Percentiles rank a stretch among this genome's conserved stretches.
Evolutionary conservation across 1,140 invertebrate species (phyloP).

Genomic region (Zaprionus vittiger): DNA sequence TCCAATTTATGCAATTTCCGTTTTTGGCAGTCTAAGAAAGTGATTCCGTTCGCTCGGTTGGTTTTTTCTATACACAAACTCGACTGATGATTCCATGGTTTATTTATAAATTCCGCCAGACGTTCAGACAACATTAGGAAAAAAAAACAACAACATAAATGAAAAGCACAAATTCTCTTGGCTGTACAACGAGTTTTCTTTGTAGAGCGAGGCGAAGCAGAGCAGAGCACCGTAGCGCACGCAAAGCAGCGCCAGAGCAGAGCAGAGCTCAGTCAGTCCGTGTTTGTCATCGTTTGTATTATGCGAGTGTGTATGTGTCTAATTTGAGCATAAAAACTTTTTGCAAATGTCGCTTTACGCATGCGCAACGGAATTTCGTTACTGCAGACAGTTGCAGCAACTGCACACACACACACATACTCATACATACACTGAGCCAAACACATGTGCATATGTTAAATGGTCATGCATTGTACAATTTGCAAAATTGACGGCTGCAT

Average conservation of each 20-base stretch:
- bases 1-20: constrained; percentile 57
- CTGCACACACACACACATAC: not conserved
- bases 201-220: constrained; percentile 17
- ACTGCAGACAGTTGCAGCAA: not conserved
- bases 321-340: constrained; percentile 20
- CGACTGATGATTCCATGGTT: constrained; percentile 80
- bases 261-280: constrained; percentile 6
- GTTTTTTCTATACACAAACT: constrained; percentile 28
- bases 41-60: constrained; percentile 14
- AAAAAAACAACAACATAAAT: constrained; percentile 22
- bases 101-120: constrained; percentile 78
- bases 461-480: constrained; percentile 41
- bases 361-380: constrained; percentile 38
- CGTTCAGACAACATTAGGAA: constrained; percentile 40
- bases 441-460: constrained; percentile 8
- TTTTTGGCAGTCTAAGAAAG: constrained; percentile 30
- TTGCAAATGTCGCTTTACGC: constrained; percentile 44
- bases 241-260: not conserved
- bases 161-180: constrained; percentile 23
- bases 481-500: constrained; percentile 46
- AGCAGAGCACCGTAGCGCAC: not conserved
- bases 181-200: constrained; percentile 24
- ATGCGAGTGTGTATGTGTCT: constrained; percentile 5
- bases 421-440: not conserved
- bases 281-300: constrained; percentile 37